A percentile compares a stretch with the other conserved stretches of the same genome.
These are phyloP conservation scores for Microctonus aethiopoides DNA, from an alignment of 2,888 invertebrate species.

Conservation along the genomic window DNA sequence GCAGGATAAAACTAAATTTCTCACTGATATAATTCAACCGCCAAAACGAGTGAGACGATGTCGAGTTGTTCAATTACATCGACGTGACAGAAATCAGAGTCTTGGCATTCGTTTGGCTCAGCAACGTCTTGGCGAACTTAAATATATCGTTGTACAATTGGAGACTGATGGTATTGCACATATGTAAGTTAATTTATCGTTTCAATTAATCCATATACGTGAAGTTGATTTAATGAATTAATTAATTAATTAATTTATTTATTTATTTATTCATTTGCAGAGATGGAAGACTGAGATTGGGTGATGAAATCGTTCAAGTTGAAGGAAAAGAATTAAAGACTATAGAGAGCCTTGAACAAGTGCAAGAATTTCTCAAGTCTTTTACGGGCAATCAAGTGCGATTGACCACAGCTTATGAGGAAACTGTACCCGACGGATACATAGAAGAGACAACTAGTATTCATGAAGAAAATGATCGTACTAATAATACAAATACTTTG, in stretches of 20 bases:
- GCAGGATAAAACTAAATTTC: constrained; percentile 63
- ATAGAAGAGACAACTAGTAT: constrained; percentile 40
- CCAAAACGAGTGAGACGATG: constrained; percentile 69
- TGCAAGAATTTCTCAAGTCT: constrained; percentile 62
- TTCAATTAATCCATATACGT: neutral
- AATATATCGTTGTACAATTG: constrained; percentile 66
- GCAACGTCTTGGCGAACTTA: constrained; percentile 65
- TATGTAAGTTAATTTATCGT: constrained; percentile 58
- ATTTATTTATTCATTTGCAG: constrained; percentile 63
- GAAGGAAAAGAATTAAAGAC: constrained; percentile 85
- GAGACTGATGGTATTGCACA: constrained; percentile 70
- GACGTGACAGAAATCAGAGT: constrained; percentile 75
- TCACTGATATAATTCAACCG: constrained; percentile 61
- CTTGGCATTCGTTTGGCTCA: constrained; percentile 80
- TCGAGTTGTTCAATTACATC: constrained; percentile 75
- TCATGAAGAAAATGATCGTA: constrained; percentile 53
- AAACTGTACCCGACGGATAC: constrained; percentile 60
- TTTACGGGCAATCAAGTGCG: constrained; percentile 58
- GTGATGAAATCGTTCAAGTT: constrained; percentile 90
- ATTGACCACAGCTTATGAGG: constrained; percentile 62
- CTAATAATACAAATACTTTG: constrained; percentile 56
- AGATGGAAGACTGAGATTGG: constrained; percentile 83
- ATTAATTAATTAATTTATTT: constrained; percentile 5
- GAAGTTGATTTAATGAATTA: constrained; percentile 14
- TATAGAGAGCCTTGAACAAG: constrained; percentile 66